Percentiles rank a stretch among this genome's conserved stretches.
phyloP scores from a whole-genome alignment of 2,797 vertebrate species.

The Sebastes matsubarae region DNA sequence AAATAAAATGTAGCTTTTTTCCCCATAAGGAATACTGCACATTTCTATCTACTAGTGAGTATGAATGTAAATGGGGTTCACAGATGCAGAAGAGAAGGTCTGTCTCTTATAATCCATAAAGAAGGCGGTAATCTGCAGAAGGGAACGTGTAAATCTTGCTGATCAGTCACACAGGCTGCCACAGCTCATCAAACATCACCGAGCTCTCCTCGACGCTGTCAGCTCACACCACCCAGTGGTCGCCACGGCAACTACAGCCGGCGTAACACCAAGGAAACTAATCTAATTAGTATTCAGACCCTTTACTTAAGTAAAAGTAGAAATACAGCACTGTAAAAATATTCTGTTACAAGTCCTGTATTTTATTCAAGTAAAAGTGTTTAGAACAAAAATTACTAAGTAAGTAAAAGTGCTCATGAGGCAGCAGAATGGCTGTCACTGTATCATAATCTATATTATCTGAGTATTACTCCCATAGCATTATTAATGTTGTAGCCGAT shows the following conservation, averaged over 20 bases:
- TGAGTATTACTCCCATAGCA: too few relatives aligned
- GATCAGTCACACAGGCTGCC: not conserved
- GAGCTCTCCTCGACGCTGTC: not conserved
- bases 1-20: too few relatives aligned
- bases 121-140: not conserved
- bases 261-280: not conserved
- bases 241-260: not conserved
- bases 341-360: too few relatives aligned
- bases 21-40: too few relatives aligned
- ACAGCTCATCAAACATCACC: not conserved
- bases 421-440: too few relatives aligned
- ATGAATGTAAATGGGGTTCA: not conserved
- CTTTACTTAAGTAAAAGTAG: too few relatives aligned
- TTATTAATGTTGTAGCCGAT: too few relatives aligned
- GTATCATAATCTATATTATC: too few relatives aligned
- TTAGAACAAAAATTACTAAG: too few relatives aligned
- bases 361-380: too few relatives aligned
- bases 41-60: not conserved
- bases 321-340: too few relatives aligned
- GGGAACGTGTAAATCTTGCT: not conserved
- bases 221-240: conserved; percentile 15
- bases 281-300: not conserved
- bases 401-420: too few relatives aligned
- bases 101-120: not conserved
- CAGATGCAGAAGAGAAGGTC: not conserved